A percentile compares a stretch with the other conserved stretches of the same genome.
phyloP scores from a whole-genome alignment of 2,113 vertebrate species.

The Syngnathus typhle region DNA sequence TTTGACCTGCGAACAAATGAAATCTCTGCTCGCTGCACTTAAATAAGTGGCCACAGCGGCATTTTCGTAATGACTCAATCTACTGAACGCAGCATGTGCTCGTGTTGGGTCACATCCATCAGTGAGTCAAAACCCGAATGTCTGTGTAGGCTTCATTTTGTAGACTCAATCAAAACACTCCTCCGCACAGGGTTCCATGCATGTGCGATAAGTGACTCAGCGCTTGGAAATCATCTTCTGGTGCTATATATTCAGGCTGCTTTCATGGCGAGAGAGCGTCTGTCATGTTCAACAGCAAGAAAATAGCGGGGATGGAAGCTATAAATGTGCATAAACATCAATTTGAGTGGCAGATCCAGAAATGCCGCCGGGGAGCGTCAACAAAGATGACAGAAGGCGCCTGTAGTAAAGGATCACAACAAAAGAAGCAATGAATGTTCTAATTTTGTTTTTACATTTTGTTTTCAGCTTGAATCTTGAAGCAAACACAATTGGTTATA shows the following conservation, averaged over 20 bases:
- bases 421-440: background rate
- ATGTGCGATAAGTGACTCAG: constrained; percentile 13
- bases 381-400: constrained; percentile 1
- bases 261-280: background rate
- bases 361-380: background rate
- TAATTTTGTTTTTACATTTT: background rate
- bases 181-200: background rate
- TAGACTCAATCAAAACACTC: constrained; percentile 16
- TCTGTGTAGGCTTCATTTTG: background rate
- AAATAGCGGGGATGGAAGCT: background rate
- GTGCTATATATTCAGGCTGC: background rate
- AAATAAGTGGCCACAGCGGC: background rate
- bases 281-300: constrained; percentile 1
- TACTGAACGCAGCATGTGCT: background rate
- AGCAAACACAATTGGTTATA: background rate
- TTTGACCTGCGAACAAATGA: too few species aligned
- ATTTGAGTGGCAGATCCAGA: background rate
- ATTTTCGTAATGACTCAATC: constrained; percentile 1
- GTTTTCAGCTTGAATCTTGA: background rate
- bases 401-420: constrained; percentile 9
- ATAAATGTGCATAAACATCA: constrained; percentile 12
- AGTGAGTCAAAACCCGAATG: constrained; percentile 10
- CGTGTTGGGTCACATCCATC: constrained; percentile 15
- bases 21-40: too few species aligned
- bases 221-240: constrained; percentile 2